These are phyloP conservation scores for Drosophila subquinaria DNA, from an alignment of 2,888 invertebrate species.

Conservation along the genomic window DNA sequence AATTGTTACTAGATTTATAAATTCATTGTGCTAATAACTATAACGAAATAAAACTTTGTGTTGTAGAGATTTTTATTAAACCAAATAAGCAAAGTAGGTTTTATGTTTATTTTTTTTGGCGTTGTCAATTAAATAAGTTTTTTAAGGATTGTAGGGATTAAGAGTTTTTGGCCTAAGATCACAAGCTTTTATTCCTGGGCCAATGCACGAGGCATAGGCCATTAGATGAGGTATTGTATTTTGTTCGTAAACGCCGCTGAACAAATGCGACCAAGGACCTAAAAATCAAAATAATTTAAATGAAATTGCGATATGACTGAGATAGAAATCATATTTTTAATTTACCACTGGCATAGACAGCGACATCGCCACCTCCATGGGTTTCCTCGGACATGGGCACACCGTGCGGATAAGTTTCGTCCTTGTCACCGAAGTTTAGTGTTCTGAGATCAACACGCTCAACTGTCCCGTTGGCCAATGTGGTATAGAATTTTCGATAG, in stretches of 20 bases:
- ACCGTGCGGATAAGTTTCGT: conserved; percentile 87
- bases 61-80: neutral
- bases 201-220: conserved; percentile 83
- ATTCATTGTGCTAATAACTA: neutral
- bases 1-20: too few relatives aligned
- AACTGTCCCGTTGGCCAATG: conserved; percentile 34
- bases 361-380: conserved; percentile 92
- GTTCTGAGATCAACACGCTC: conserved; percentile 65
- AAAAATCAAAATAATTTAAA: neutral
- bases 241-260: conserved; percentile 88
- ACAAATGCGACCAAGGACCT: conserved; percentile 88
- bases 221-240: conserved; percentile 87
- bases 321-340: neutral
- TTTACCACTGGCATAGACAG: conserved; percentile 88
- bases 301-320: neutral
- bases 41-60: neutral
- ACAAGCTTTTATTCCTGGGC: conserved; percentile 75
- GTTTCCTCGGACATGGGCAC: conserved; percentile 89
- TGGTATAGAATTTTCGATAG: conserved; percentile 85
- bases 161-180: conserved; percentile 48
- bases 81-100: neutral
- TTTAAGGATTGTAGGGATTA: conserved; percentile 21
- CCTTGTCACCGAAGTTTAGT: conserved; percentile 76
- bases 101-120: neutral
- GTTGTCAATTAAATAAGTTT: neutral